phyloP scores from a whole-genome alignment of 2,797 vertebrate species.

The Rallus crepitans region DNA sequence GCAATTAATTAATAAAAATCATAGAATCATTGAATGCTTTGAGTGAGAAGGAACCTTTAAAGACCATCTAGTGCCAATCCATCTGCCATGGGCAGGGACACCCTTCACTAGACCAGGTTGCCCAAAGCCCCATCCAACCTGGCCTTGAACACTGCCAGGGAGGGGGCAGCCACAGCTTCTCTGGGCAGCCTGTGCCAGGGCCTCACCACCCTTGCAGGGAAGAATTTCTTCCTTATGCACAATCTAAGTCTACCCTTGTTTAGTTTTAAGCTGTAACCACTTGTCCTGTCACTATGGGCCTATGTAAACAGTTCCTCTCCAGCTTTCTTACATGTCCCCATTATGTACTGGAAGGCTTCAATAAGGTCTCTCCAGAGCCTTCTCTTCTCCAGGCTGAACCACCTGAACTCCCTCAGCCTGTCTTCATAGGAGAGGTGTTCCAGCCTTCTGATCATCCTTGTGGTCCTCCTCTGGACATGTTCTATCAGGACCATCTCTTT shows the following conservation, averaged over 20 bases:
- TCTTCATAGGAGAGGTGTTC: accelerated
- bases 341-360: neutral
- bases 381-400: neutral
- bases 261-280: neutral
- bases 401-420: neutral
- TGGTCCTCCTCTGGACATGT: neutral
- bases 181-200: neutral
- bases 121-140: neutral
- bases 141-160: neutral
- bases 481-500: neutral
- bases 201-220: accelerated
- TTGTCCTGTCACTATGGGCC: neutral
- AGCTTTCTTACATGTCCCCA: neutral
- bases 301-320: neutral
- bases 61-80: neutral
- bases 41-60: neutral
- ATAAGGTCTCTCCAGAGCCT: neutral
- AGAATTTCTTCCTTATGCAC: neutral
- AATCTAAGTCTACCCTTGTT: neutral
- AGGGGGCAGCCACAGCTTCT: neutral
- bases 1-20: neutral
- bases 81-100: neutral
- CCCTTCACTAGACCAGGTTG: neutral
- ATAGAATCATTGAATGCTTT: neutral
- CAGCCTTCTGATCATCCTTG: neutral